Evolutionary conservation across 2,797 vertebrate genomes (phyloP).

Genomic region (Eremophila alpestris): DNA sequence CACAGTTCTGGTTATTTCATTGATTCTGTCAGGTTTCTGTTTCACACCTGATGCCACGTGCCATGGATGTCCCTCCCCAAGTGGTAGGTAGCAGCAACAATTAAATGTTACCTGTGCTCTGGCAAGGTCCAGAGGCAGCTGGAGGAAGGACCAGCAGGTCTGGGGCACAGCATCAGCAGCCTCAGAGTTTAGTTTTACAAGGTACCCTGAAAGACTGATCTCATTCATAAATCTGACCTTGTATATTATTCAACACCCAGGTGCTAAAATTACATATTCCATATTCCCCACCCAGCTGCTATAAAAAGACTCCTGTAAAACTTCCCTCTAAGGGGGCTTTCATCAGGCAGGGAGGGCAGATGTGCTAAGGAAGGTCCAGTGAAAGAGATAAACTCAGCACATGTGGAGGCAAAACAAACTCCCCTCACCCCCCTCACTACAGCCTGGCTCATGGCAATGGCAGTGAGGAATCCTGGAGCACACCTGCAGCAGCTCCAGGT

Average conservation of each 20-base stretch:
- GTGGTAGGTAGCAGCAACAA: neutral
- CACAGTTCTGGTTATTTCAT: neutral
- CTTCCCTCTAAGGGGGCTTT: neutral
- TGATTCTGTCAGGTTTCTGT: neutral
- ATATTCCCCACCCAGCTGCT: neutral
- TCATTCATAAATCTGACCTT: neutral
- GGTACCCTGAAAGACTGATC: neutral
- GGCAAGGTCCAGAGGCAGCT: neutral
- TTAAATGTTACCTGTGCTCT: neutral
- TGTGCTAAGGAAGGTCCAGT: neutral
- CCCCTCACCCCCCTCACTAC: neutral
- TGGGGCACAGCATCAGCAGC: neutral
- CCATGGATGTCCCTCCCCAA: neutral
- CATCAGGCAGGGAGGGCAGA: neutral
- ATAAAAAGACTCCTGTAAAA: neutral
- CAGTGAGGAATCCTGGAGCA: neutral
- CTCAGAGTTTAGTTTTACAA: neutral
- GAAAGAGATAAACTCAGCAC: neutral
- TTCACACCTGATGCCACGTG: fast-evolving
- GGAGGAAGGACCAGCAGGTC: neutral
- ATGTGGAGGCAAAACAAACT: neutral
- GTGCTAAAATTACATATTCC: neutral
- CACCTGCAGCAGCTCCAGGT: neutral
- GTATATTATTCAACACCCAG: neutral
- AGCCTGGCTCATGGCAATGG: fast-evolving